These are phyloP conservation scores for Tortrix viridana DNA, from an alignment of 2,888 invertebrate genomes.

Conservation along the genomic window DNA sequence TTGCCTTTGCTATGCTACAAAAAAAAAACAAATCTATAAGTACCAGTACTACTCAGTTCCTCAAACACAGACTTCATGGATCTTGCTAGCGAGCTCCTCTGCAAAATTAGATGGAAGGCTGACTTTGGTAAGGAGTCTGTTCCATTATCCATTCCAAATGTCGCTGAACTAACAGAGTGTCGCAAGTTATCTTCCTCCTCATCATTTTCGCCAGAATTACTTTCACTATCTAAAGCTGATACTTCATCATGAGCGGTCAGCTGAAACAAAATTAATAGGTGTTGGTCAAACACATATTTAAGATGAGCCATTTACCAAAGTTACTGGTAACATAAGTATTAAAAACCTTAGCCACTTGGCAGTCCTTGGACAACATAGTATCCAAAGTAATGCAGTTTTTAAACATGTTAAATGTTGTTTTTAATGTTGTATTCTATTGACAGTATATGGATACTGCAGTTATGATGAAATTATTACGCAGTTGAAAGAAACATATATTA, in stretches of 20 bases:
- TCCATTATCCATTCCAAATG: constrained; percentile 57
- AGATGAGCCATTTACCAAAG: too few relatives aligned
- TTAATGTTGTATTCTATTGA: too few relatives aligned
- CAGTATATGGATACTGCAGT: too few relatives aligned
- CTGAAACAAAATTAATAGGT: constrained; percentile 50
- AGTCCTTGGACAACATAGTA: too few relatives aligned
- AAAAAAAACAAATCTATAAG: constrained; percentile 36
- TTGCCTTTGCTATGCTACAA: too few relatives aligned
- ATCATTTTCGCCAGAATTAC: constrained; percentile 70
- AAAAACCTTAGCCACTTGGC: too few relatives aligned
- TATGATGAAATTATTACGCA: too few relatives aligned
- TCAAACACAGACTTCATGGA: constrained; percentile 93
- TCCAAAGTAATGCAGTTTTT: too few relatives aligned
- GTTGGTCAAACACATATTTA: too few relatives aligned
- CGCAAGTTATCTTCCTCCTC: constrained; percentile 72
- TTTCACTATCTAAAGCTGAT: constrained; percentile 77
- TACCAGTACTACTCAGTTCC: constrained; percentile 87
- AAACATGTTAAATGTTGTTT: too few relatives aligned
- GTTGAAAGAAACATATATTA: too few relatives aligned
- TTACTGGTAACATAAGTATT: too few relatives aligned
- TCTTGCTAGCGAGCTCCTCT: constrained; percentile 91
- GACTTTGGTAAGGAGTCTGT: constrained; percentile 72
- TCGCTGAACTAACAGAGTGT: constrained; percentile 69
- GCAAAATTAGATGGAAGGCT: constrained; percentile 92
- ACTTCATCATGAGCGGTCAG: constrained; percentile 85